A percentile compares a stretch with the other conserved stretches of the same genome.
Conservation (phyloP, 2,888 invertebrate genomes). For the Coronaproctus castanopsis region DNA sequence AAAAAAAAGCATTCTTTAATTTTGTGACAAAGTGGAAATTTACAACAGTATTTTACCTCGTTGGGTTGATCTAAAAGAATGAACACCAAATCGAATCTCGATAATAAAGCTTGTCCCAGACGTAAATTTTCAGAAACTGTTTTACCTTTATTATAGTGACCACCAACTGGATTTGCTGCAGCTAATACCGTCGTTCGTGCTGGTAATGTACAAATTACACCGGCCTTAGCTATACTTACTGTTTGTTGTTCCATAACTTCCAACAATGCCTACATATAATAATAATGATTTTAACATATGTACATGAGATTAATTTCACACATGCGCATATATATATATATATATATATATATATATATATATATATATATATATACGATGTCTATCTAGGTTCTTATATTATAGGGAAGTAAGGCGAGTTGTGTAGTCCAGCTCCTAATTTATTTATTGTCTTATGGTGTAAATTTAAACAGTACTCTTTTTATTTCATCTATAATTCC, state of each 20-base stretch:
- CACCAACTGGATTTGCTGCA: constrained; percentile 78
- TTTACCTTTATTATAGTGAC: constrained; percentile 71
- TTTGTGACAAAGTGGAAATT: too few relatives aligned
- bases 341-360: too few relatives aligned
- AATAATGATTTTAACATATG: constrained; percentile 1
- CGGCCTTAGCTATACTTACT: constrained; percentile 77
- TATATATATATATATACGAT: too few relatives aligned
- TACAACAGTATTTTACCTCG: constrained; percentile 44
- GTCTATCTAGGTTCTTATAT: too few relatives aligned
- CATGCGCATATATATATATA: too few relatives aligned
- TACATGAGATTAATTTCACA: background rate
- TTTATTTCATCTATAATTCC: too few relatives aligned
- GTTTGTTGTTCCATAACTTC: constrained; percentile 91
- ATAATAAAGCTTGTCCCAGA: constrained; percentile 62
- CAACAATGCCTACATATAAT: constrained; percentile 41
- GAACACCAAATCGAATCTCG: constrained; percentile 82
- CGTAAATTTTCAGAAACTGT: constrained; percentile 76
- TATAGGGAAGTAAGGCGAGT: too few relatives aligned
- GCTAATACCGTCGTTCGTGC: constrained; percentile 71
- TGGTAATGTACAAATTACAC: constrained; percentile 58
- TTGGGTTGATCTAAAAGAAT: constrained; percentile 72
- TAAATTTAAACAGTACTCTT: too few relatives aligned
- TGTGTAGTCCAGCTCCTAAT: too few relatives aligned
- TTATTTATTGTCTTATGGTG: too few relatives aligned
- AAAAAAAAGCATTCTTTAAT: too few relatives aligned